Base-by-base conservation (phyloP, 2,888 invertebrate genomes). In the Nineta flava region DNA sequence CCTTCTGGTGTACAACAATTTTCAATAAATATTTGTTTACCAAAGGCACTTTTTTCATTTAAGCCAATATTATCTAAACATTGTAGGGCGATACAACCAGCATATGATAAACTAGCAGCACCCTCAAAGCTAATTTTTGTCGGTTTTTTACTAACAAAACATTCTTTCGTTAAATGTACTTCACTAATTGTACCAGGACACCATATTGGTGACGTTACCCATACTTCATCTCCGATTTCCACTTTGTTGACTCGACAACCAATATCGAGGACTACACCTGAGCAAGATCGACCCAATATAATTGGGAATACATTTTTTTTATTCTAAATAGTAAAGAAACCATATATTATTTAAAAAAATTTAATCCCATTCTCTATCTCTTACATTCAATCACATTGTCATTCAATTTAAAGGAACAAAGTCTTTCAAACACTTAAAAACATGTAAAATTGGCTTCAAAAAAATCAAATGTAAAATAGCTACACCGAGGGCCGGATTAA, bases 221-320 rank as follows among this genome's bases (percentile, higher is more conserved):
- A 78, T 26, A 79, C 77, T 62, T 76, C 75, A 57, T 79, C 79
- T 2, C 79, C 79, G 17, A 77, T 67, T 57, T 77, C 75, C 55
- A 79, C 70, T 51, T 71, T 65, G 19, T 65, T 66, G 7, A 79
- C 78, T 54, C 67, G 67, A 53, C 65, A 67, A n/a, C 80, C 80
- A 42, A 77, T 68, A 54, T 77, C 77, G 17, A 74, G 66, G 9
- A 80, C 70, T 38, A 77, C 61, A 31, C 81, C 81, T 9, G 77
- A 66, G 59, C 79, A 78, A 59, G 77, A 77, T 54, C 80, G 68
- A 1, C 81, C 81, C 34, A 80, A 61, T 43, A 72, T 70, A 46
- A 79, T 66, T 13, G 79, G 77, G 53, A 74, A 61, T 53, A 69
- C 70, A 41, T 64, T 63, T 46, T 64, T 60, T 53, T 61, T 65